phyloP scores from a whole-genome alignment of 2,888 invertebrate species.

The Corbicula japonica region DNA sequence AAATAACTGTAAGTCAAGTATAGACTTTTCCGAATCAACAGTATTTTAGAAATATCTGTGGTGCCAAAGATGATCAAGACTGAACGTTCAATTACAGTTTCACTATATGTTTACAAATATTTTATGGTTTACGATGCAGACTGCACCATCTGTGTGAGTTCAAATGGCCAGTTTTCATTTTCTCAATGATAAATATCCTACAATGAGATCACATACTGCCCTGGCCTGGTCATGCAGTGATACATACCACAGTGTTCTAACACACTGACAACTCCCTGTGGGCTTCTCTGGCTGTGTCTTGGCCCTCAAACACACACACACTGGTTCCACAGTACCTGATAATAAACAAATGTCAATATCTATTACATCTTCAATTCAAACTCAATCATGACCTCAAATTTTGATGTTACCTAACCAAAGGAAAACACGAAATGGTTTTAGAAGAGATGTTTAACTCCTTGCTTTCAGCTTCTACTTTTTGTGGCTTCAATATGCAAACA shows the following conservation, averaged over 20 bases:
- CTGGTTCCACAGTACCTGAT: conserved; percentile 79
- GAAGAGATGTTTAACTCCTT: too few relatives aligned
- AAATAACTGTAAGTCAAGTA: too few relatives aligned
- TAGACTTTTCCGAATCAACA: too few relatives aligned
- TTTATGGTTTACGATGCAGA: background rate
- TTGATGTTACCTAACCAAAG: background rate
- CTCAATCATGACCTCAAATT: background rate
- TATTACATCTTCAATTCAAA: background rate
- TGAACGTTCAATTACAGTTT: background rate
- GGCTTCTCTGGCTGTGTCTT: conserved; percentile 70
- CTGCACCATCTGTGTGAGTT: too few relatives aligned
- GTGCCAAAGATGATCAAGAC: too few relatives aligned
- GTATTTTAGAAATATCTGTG: too few relatives aligned
- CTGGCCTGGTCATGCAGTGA: background rate
- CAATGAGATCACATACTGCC: background rate
- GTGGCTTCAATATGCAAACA: too few relatives aligned
- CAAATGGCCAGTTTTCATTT: too few relatives aligned
- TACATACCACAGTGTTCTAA: conserved; percentile 48
- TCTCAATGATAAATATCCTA: too few relatives aligned
- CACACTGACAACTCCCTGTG: conserved; percentile 60
- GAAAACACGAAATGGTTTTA: too few relatives aligned
- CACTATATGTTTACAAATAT: background rate
- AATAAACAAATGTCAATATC: conserved; percentile 5
- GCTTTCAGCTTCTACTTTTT: too few relatives aligned
- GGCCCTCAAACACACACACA: conserved; percentile 75